Conservation (phyloP, 2,113 vertebrate species). For the Sterna hirundo region DNA sequence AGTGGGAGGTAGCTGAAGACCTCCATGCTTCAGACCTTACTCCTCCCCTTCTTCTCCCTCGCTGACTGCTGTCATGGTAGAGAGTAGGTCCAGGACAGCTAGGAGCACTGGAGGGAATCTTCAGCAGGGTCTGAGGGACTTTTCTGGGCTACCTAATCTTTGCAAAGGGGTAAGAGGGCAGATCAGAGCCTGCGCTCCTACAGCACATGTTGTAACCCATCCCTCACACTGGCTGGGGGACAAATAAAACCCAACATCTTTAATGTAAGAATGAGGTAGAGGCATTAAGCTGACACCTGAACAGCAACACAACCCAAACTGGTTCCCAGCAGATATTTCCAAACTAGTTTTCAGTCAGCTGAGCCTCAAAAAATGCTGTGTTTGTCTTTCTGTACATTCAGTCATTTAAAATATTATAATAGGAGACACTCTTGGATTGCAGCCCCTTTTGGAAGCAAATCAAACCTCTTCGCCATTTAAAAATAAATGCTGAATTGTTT, state of each 20-base stretch:
- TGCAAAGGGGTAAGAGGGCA: not conserved
- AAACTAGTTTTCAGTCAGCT: slow-evolving; percentile 16
- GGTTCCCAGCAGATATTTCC: not conserved
- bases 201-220: not conserved
- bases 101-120: not conserved
- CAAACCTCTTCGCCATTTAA: slow-evolving; percentile 48
- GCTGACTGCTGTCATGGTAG: not conserved
- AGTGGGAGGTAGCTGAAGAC: not conserved
- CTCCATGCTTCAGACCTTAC: not conserved
- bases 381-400: slow-evolving; percentile 6
- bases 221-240: not conserved
- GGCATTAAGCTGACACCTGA: not conserved
- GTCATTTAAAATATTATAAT: slow-evolving; percentile 44
- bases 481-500: slow-evolving; percentile 46
- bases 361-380: not conserved
- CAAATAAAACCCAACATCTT: not conserved
- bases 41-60: not conserved
- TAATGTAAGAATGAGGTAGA: not conserved
- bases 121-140: not conserved
- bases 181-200: not conserved
- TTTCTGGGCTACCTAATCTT: not conserved
- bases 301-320: not conserved
- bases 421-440: slow-evolving; percentile 10
- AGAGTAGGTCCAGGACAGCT: not conserved
- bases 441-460: slow-evolving; percentile 20